Evolutionary conservation across 2,888 invertebrate species (phyloP).

Genomic region (Orchestes rusci): DNA sequence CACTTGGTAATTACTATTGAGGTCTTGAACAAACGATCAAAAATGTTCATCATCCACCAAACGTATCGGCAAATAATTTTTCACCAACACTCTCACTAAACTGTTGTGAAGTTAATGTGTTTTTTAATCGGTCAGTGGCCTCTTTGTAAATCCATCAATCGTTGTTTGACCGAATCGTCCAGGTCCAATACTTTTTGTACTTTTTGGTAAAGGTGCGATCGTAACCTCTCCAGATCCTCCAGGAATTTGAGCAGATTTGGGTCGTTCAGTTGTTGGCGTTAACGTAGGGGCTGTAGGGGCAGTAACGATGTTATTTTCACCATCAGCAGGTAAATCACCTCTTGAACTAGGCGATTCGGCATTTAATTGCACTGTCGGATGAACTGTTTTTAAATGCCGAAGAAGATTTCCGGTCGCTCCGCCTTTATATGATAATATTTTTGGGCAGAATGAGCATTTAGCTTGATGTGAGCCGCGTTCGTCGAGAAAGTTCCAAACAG

Average conservation of each 20-base stretch:
- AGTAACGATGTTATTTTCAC: background rate
- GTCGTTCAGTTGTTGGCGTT: conserved; percentile 2
- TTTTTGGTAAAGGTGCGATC: background rate
- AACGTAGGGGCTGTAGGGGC: conserved; percentile 7
- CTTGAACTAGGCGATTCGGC: background rate
- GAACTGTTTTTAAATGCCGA: conserved; percentile 16
- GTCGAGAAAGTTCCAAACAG: conserved; percentile 12
- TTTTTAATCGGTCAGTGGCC: conserved; percentile 9
- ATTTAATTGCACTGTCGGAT: conserved; percentile 4
- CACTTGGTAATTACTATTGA: conserved; percentile 13
- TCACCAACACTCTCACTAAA: background rate
- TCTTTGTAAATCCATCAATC: conserved; percentile 7
- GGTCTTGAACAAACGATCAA: conserved; percentile 7
- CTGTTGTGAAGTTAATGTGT: conserved; percentile 6
- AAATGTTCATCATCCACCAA: conserved; percentile 17
- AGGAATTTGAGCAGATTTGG: conserved; percentile 3
- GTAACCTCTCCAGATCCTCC: conserved; percentile 1
- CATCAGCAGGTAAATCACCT: background rate
- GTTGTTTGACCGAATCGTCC: conserved; percentile 5
- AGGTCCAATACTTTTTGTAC: background rate
- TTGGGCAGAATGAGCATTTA: conserved; percentile 12
- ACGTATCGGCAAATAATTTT: conserved; percentile 12
- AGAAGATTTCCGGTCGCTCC: conserved; percentile 13
- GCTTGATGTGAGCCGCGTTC: conserved; percentile 8
- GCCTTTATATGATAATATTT: conserved; percentile 15